Evolutionary conservation across 2,113 vertebrate species (phyloP), one percentile per base, ranked within the genome.

Genomic region (Planiliza haematocheilus): DNA sequence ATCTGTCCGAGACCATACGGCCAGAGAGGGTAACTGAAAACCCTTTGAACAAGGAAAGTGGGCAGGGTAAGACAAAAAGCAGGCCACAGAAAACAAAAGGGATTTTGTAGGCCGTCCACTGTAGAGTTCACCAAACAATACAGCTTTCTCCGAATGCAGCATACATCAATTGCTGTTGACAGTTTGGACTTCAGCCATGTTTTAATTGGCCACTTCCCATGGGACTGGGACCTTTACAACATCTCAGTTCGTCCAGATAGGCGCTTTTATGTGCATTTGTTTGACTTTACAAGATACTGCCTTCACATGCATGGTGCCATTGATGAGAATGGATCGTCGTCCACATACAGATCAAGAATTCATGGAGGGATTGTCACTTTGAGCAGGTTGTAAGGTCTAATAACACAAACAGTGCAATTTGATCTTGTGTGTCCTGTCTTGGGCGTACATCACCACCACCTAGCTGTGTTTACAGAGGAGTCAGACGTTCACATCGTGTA

Each of bases 391-490:
- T n/a, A n/a, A n/a, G 5, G 12, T 30, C 24, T 5, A 30, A 30
- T 5, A 30, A 4, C 12, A 20, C 24, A 43, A 55, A 68, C 18
- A n/a, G 9, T 57, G 74, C 70, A 46, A 85, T 20, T n/a, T 37
- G 69, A 81, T 62, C 64, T 14, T 1, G 57, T 57, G 48, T 51
- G 77, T 20, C 11, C 8, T 6, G 24, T 66, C n/a, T 21, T 39
- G 36, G 37, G 46, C 36, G 21, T 42, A 39, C 36, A 0, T 10
- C 1, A 45, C 37, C 24, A 20, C 41, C 71, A 53, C 10, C 13
- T 2, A 0, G n/a, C 8, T 39, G 11, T 38, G 42, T 49, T 55
- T 58, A 68, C 21, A 65, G 51, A 59, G 12, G 2, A 37, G 9
- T 4, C 8, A 53, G n/a, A 49, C 17, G 39, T 21, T 14, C 14